Base-by-base conservation (phyloP, 2,888 invertebrate genomes). In the Entomobrya proxima region DNA sequence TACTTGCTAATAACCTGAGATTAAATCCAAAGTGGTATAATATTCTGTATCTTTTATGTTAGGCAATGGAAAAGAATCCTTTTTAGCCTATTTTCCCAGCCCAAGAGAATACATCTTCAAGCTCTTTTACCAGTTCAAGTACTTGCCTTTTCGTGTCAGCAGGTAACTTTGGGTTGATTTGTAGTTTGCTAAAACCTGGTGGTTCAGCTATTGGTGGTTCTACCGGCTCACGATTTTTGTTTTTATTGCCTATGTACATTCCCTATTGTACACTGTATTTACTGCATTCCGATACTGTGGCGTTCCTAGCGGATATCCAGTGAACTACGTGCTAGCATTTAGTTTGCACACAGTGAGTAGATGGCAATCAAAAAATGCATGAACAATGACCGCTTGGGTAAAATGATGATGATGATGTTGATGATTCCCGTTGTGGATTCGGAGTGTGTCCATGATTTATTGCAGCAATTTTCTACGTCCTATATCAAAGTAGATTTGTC, bases 1-100 rank as follows among this genome's bases (percentile, higher is more conserved):
- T 15, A 90, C 64, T 74, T 90, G 90, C 82, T 88, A 89, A 77
- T 89, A 91, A 15, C 90, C 90, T 55, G 86, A 83, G 5, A 83
- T 87, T 40, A 91, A 74, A 21, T 87, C 88, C 37, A 88, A 37
- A 1, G 82, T 84, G 27, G 87, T 78, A 55, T 90, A 89, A 67
- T 74, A 87, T 35, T 78, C 83, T 1, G 85, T 86, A 11, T 89
- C 89, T n/a, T 89, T 88, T 5, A 90, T 85, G 5, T 78, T 24
- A 11, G 90, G 90, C 52, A 75, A 75, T 50, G 0, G n/a, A 30
- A 50, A 75, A 75, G 24, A 30, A 30, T 27, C 11, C 1, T 30
- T 18, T 75, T 5, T 11, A 2, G 0, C 50, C 75, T 2, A 52
- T 1, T 32, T 21, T 75, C 0, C 50, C 75, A n/a, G n/a, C 7